Percentiles rank a stretch among this genome's conserved stretches.
These are phyloP conservation scores for Xiphorhynchus erythropygius DNA, from an alignment of 2,797 vertebrate genomes.

Conservation along the genomic window DNA sequence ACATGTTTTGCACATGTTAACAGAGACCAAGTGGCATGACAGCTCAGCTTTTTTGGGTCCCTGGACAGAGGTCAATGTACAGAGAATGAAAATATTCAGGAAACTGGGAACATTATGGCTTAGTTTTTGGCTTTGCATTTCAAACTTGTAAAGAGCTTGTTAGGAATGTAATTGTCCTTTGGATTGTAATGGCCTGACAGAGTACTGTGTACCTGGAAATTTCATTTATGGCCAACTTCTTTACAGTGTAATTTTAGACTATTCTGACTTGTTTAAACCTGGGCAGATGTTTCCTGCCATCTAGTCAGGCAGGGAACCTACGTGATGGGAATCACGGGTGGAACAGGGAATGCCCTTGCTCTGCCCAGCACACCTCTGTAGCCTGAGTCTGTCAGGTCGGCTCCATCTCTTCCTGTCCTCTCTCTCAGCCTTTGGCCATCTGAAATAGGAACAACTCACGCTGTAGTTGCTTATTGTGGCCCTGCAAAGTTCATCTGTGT, in stretches of 20 bases:
- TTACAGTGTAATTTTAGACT: not conserved
- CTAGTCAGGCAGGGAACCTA: not conserved
- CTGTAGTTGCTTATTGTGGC: not conserved
- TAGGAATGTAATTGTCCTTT: not conserved
- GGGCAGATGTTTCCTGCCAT: conserved; percentile 39
- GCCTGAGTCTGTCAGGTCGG: not conserved
- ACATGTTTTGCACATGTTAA: not conserved
- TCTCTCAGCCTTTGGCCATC: not conserved
- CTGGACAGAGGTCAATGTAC: conserved; percentile 57
- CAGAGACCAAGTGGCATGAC: not conserved
- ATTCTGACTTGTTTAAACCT: not conserved
- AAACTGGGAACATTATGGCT: not conserved
- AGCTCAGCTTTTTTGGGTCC: not conserved
- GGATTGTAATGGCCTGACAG: not conserved
- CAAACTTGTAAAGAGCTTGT: not conserved
- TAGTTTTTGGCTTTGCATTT: conserved; percentile 11
- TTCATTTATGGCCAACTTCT: not conserved
- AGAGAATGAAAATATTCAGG: not conserved
- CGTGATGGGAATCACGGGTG: not conserved
- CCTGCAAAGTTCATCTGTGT: not conserved
- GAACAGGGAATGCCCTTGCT: not conserved
- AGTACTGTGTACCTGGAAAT: not conserved
- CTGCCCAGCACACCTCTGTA: not conserved
- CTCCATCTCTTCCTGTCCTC: not conserved
- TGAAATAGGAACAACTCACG: not conserved